A percentile compares a stretch with the other conserved stretches of the same genome.
These are phyloP conservation scores for Melolontha melolontha DNA, from an alignment of 2,888 invertebrate genomes.

Conservation along the genomic window DNA sequence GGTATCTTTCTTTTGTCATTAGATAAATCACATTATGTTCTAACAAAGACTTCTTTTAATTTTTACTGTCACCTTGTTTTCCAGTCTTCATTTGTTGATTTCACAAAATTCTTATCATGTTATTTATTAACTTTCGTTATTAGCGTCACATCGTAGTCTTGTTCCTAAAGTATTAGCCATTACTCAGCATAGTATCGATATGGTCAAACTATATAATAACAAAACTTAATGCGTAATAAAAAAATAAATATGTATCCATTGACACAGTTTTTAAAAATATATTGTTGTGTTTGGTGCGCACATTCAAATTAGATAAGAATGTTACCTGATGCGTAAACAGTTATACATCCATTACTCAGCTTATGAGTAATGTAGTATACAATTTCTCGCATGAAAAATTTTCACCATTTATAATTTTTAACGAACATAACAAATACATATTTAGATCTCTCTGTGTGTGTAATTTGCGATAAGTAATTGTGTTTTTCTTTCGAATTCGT, in stretches of 20 bases:
- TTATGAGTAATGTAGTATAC: constrained; percentile 20
- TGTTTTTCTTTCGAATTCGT: too few relatives aligned
- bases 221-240: constrained; percentile 2
- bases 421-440: constrained; percentile 23
- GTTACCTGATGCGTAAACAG: constrained; percentile 37
- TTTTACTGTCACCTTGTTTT: neutral
- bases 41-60: too few relatives aligned
- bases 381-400: constrained; percentile 23
- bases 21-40: too few relatives aligned
- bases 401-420: constrained; percentile 24
- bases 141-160: neutral
- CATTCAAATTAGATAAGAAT: constrained; percentile 28
- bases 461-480: too few relatives aligned
- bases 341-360: constrained; percentile 34
- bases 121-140: neutral
- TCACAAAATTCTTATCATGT: neutral
- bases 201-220: constrained; percentile 1
- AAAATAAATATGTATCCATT: constrained; percentile 11
- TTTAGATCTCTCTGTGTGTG: too few relatives aligned
- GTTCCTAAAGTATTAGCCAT: neutral
- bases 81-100: neutral
- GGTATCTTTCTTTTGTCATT: too few relatives aligned
- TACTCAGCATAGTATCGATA: neutral
- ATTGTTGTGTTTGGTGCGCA: neutral
- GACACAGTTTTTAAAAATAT: constrained; percentile 19